Evolutionary conservation across 2,888 invertebrate genomes (phyloP).

Genomic region (Sarcophaga carnaria): DNA sequence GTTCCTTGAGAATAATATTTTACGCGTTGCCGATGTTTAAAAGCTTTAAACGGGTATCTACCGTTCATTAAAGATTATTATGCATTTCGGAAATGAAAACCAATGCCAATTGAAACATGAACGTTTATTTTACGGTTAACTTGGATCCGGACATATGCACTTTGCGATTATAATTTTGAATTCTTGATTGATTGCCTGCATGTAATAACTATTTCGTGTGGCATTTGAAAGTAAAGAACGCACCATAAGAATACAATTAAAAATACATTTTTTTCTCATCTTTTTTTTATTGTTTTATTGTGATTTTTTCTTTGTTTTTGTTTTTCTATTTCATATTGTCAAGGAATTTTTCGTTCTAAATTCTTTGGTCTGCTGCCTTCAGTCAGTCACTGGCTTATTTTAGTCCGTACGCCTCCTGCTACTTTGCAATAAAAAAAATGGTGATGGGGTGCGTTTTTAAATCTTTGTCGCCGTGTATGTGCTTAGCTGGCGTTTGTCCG

Average conservation of each 20-base stretch:
- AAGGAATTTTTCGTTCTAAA: slow-evolving; percentile 34
- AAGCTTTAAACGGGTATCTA: too few species aligned
- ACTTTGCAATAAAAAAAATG: not conserved
- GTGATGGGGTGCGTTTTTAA: slow-evolving; percentile 53
- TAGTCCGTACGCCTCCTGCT: not conserved
- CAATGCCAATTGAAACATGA: too few species aligned
- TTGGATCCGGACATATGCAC: too few species aligned
- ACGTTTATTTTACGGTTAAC: too few species aligned
- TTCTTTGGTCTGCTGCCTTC: slow-evolving; percentile 55
- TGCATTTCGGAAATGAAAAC: too few species aligned
- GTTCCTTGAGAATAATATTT: too few species aligned
- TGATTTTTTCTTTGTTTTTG: slow-evolving; percentile 41
- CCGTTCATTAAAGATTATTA: too few species aligned
- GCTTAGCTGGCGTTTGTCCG: slow-evolving; percentile 13
- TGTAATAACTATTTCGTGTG: slow-evolving; percentile 2
- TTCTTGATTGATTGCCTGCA: too few species aligned
- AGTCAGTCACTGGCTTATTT: slow-evolving; percentile 13
- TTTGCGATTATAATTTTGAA: too few species aligned
- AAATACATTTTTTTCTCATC: slow-evolving; percentile 52
- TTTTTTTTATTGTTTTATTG: slow-evolving; percentile 43
- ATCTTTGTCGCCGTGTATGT: not conserved
- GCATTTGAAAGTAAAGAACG: slow-evolving; percentile 14
- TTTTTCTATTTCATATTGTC: slow-evolving; percentile 39
- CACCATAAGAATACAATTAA: slow-evolving; percentile 61
- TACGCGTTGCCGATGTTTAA: too few species aligned